These are phyloP conservation scores for Astyanax mexicanus DNA, from an alignment of 2,797 vertebrate species.

Conservation along the genomic window DNA sequence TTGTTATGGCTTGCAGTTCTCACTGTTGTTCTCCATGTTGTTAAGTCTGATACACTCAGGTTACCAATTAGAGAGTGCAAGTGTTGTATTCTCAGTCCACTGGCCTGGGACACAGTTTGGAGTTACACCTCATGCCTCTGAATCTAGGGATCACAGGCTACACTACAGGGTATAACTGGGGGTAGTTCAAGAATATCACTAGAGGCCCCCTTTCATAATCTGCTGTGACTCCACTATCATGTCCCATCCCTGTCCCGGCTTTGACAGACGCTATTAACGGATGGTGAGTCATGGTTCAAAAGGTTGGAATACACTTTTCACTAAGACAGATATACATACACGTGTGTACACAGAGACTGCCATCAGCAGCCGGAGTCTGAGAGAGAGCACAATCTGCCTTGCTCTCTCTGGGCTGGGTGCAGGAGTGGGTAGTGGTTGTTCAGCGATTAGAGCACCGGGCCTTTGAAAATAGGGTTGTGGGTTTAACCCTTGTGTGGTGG, in stretches of 20 bases:
- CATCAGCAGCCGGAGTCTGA: too few relatives aligned
- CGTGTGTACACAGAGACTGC: conserved; percentile 28
- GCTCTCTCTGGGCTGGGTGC: too few relatives aligned
- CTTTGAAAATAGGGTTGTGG: too few relatives aligned
- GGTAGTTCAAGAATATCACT: conserved; percentile 27
- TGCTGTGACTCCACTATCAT: conserved; percentile 6
- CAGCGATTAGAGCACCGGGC: too few relatives aligned
- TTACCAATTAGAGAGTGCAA: conserved; percentile 36
- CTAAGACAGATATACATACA: conserved; percentile 21
- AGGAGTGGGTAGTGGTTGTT: too few relatives aligned
- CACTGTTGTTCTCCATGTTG: not conserved
- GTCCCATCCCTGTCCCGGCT: conserved; percentile 13
- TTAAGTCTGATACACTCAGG: conserved; percentile 18
- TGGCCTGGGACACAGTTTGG: conserved; percentile 4
- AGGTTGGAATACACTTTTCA: conserved; percentile 35
- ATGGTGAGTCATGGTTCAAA: conserved; percentile 58
- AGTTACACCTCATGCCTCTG: conserved; percentile 16
- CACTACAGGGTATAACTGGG: not conserved
- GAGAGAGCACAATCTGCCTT: too few relatives aligned
- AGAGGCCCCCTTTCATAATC: conserved; percentile 35
- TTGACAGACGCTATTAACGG: conserved; percentile 60
- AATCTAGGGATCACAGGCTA: conserved; percentile 8
- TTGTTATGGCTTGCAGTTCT: conserved; percentile 35
- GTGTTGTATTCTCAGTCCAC: conserved; percentile 29
- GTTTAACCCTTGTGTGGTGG: too few relatives aligned